These are phyloP conservation scores for Fregetta grallaria DNA, from an alignment of 2,113 vertebrate genomes.

Conservation along the genomic window DNA sequence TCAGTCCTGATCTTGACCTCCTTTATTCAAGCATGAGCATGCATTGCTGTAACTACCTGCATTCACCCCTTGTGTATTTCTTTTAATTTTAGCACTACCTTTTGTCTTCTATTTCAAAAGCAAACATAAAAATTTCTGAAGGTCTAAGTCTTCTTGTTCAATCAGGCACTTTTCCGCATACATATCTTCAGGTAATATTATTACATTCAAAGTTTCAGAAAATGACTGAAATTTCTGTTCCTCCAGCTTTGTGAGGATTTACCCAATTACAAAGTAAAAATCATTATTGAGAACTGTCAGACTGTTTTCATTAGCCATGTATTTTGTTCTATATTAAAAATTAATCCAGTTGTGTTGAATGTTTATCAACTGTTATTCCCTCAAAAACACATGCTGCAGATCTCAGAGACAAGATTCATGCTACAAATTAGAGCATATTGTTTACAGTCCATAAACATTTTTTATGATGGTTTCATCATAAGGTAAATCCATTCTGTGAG, in stretches of 20 bases:
- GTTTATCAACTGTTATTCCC: background rate
- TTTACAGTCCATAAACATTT: constrained; percentile 48
- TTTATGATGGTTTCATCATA: constrained; percentile 38
- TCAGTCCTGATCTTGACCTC: background rate
- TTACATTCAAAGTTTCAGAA: background rate
- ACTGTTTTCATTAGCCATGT: background rate
- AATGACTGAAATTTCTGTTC: background rate
- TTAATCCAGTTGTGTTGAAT: background rate
- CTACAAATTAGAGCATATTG: background rate
- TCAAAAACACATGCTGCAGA: background rate
- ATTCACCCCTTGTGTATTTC: background rate
- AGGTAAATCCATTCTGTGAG: constrained; percentile 54
- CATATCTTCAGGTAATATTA: background rate
- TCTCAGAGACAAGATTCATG: background rate
- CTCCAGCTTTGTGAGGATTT: background rate
- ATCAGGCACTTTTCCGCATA: background rate
- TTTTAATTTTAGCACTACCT: background rate
- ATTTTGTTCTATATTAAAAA: background rate
- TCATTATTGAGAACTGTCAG: background rate
- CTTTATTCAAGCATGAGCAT: background rate
- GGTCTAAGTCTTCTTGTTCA: background rate
- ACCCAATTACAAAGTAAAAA: background rate
- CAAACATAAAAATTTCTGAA: background rate
- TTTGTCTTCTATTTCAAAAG: background rate
- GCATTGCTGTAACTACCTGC: background rate